Evolutionary conservation across 1,140 invertebrate genomes (phyloP), one percentile per base, ranked within the genome.

Genomic region (Acyrthosiphon pisum): DNA sequence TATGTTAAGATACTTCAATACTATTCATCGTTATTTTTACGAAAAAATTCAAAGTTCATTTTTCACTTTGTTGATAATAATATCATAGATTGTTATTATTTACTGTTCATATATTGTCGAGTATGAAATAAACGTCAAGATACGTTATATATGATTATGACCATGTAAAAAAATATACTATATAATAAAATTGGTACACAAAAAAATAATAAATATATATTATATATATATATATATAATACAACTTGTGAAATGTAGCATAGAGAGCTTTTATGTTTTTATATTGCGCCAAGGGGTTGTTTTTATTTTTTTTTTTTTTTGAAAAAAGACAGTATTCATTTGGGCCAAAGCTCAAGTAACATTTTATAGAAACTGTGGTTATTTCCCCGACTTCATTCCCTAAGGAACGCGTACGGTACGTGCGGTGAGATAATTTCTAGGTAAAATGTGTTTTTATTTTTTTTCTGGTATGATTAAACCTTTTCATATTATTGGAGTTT

Each of bases 161-260:
- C 37, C 8, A 8, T 26, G 83, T 41, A 84, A 84, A 84, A 35
- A 83, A 83, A 84, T 44, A 84, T 41, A 84, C 1, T 26, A 84
- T 81, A 41, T 87, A 48, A 87, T 48, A 46, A 87, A 87, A 87
- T 87, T 87, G 46, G 86, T 87, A 35, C n/a, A 50, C 23, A 41
- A 84, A 84, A 84, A 84, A 83, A 60, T 23, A 60, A 60, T 53
- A 60, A 30, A 60, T 60, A 41, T 37, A 84, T 23, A 84, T 37
- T 37, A 84, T 23, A 84, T 37, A 7, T 83, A 7, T 30, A 30
- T 30, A 60, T 30, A 68, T 56, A 56, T 56, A 41, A 44, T 44
- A 86, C 14, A 87, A 87, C 22, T 46, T 35, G 46, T 48, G 46
- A 46, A 87, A 87, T 87, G 86, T 87, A n/a, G 1, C 41, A 41